Evolutionary conservation across 1,140 invertebrate species (phyloP).

Genomic region (Drosophila ambigua): DNA sequence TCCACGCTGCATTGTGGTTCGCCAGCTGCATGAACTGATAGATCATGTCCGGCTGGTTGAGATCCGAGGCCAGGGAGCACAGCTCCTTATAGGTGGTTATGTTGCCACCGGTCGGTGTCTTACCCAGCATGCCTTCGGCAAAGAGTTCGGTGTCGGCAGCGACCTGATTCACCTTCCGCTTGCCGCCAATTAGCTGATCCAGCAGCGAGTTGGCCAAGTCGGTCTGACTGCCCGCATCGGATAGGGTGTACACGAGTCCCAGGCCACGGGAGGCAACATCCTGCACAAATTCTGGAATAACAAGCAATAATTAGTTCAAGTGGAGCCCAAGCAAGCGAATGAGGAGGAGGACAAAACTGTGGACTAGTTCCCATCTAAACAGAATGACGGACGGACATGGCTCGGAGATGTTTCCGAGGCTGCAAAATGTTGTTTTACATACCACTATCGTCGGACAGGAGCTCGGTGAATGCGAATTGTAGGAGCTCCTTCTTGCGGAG

Average conservation of each 20-base stretch:
- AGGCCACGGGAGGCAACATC: conserved; percentile 96
- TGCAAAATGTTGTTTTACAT: conserved; percentile 57
- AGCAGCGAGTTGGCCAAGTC: conserved; percentile 91
- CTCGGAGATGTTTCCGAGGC: no score
- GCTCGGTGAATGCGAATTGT: conserved; percentile 94
- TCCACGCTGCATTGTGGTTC: conserved; percentile 97
- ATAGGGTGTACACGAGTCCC: conserved; percentile 93
- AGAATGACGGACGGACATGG: no score
- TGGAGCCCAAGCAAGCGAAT: background rate
- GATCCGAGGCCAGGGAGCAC: conserved; percentile 95
- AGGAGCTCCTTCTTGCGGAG: conserved; percentile 88
- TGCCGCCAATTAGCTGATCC: conserved; percentile 93
- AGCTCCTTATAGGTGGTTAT: conserved; percentile 97
- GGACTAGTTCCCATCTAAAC: no score
- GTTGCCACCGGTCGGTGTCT: conserved; percentile 91
- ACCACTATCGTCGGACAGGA: conserved; percentile 95
- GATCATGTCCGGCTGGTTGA: conserved; percentile 96
- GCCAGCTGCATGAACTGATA: conserved; percentile 98
- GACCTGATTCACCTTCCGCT: conserved; percentile 89
- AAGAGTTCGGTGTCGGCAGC: conserved; percentile 93
- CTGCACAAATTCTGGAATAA: conserved; percentile 90
- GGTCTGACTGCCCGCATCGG: conserved; percentile 88
- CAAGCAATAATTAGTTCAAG: background rate
- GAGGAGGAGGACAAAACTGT: no score
- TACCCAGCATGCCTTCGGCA: conserved; percentile 93